Conservation (phyloP, 2,797 vertebrate genomes). For the Eulemur albifrons region DNA sequence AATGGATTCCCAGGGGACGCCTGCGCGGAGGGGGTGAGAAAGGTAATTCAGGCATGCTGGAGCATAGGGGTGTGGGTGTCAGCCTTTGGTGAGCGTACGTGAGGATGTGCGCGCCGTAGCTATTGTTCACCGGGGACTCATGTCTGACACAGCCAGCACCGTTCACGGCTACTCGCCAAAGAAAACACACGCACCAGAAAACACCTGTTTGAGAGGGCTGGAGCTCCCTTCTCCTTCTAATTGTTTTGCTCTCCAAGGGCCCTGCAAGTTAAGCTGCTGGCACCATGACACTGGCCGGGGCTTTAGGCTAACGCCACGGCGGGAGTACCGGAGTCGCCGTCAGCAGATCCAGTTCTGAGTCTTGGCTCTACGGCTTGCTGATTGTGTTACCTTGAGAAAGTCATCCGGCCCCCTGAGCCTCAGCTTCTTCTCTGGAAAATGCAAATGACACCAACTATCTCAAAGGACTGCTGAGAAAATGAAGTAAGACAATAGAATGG, state of each 20-base stretch:
- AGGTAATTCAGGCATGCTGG: fast-evolving
- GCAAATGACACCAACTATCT: neutral
- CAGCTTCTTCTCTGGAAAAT: neutral
- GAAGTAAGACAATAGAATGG: neutral
- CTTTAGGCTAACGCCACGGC: neutral
- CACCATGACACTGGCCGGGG: fast-evolving
- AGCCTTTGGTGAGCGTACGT: neutral
- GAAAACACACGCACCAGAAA: neutral
- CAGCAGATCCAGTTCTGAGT: neutral
- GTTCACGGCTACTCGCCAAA: neutral
- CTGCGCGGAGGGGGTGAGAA: neutral
- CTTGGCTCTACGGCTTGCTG: neutral
- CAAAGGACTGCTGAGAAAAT: neutral
- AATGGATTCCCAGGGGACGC: neutral
- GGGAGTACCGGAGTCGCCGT: fast-evolving
- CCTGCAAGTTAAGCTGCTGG: neutral
- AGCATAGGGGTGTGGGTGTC: neutral
- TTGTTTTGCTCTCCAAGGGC: neutral
- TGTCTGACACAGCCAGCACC: neutral
- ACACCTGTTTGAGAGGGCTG: neutral
- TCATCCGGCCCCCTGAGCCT: neutral
- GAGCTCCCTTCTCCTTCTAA: neutral
- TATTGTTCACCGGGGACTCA: neutral
- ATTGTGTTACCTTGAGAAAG: neutral
- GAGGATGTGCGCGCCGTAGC: neutral